Evolutionary conservation across 2,113 vertebrate genomes (phyloP), one percentile per base, ranked within the genome.

Genomic region (Polyodon spathula): DNA sequence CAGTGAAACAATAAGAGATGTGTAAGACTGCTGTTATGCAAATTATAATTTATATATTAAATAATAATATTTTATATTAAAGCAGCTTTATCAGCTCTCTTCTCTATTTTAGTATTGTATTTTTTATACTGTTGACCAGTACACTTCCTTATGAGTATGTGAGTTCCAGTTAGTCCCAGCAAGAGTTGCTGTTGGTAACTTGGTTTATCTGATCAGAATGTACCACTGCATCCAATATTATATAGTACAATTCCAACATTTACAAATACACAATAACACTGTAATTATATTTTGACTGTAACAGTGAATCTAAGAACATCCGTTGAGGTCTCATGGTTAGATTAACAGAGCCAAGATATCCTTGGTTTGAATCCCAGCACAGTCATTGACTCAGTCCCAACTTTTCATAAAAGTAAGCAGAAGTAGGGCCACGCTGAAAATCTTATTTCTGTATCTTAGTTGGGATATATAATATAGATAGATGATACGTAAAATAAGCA

Each of bases 291-390:
- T 57, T 42, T 6, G 9, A 10, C 12, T 42, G 40, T 3, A 9
- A 39, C 41, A 9, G 14, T 50, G 48, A n/a, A 4, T 14, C 12
- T 50, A 27, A 27, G 27, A 27, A 50, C 48, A 10, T 12, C 9
- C 12, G 15, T 6, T 50, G 48, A 6, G 48, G 48, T 50, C 48
- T 6, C 5, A 14, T 50, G 48, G 48, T 50, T 11, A 3, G 15
- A n/a, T 50, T 27, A 27, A 27, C 27, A 27, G 27, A 27, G 12
- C 6, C 8, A 50, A n/a, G 48, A 50, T 6, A n/a, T 5, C 5
- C 15, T n/a, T 50, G 48, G 6, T 55, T 12, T 55, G 53, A 55
- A 55, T 55, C 53, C 16, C 53, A 27, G 17, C 16, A 17, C 53
- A 55, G 44, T 4, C 44, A 46, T 14, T 46, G 8, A 14, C 44